Base-by-base conservation (phyloP, 2,113 vertebrate species). In the Phasianus colchicus region DNA sequence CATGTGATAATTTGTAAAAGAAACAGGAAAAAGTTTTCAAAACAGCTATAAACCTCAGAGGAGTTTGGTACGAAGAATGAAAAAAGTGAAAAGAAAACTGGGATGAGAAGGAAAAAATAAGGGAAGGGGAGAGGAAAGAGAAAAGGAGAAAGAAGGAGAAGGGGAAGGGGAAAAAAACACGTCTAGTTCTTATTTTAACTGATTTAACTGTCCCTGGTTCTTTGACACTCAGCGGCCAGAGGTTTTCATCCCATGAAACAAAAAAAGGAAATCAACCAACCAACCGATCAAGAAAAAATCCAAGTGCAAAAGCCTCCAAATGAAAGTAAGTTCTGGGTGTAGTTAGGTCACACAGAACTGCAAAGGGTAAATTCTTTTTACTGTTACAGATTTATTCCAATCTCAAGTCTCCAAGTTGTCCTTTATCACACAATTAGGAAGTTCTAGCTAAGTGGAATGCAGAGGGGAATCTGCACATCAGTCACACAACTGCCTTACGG, bases 11-110 rank as follows among this genome's bases (percentile, higher is more conserved):
- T 82, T 65, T 34, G 52, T 43, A 93, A 96, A 88, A 72, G 43
- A 95, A 94, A 91, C 72, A 93, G 7, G 34, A 24, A 79, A 69
- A 93, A 83, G 78, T 80, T 93, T 77, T 54, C 45, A 74, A 80
- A 94, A 92, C 81, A 80, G 73, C 55, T 58, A 42, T 22, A 92
- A 95, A 87, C 78, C 74, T 93, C 91, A 89, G 50, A 64, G 77
- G 93, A 87, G 79, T 72, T 88, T 65, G 42, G 74, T 50, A 89
- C 77, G 38, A 85, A 32, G 82, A 91, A 87, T 67, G 20, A 1
- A 38, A 22, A 29, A 11, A 7, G 34, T 24, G 27, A 29, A 58
- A 34, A 58, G 4, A 11, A 10, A 11, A 20, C 19, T 54, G 52
- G 27, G 30, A 20, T 13, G 10, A 36, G 11, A 13, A 13, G 16